Evolutionary conservation across 2,113 vertebrate species (phyloP).

Genomic region (Anthoscopus minutus): DNA sequence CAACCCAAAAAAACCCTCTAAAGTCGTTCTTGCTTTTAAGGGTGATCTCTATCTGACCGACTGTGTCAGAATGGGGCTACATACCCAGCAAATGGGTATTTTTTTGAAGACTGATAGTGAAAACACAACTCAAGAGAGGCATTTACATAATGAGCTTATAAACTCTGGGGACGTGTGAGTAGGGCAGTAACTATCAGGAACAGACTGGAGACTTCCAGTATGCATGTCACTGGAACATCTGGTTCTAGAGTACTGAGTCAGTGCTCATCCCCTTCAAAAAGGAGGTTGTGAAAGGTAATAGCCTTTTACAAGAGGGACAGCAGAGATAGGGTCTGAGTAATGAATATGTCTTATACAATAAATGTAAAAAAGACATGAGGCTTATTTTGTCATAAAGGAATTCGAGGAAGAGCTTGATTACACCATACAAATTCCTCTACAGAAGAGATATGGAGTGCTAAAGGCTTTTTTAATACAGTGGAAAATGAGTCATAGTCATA

Average conservation of each 20-base stretch:
- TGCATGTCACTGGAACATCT: neutral
- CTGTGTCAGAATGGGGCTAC: neutral
- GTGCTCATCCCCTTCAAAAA: neutral
- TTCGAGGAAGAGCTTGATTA: neutral
- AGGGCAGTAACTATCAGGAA: neutral
- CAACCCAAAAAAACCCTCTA: neutral
- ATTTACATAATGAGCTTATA: neutral
- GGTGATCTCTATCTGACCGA: neutral
- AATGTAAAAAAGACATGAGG: neutral
- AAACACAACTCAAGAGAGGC: accelerated
- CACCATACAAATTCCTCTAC: neutral
- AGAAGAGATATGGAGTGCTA: neutral
- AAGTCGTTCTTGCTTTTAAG: neutral
- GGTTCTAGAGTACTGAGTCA: neutral
- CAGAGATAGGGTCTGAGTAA: neutral
- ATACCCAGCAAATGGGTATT: neutral
- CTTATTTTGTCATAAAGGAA: neutral
- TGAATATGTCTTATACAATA: neutral
- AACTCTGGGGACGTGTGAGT: neutral
- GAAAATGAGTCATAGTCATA: neutral
- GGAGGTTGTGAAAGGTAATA: neutral
- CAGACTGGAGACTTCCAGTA: accelerated
- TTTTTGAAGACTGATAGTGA: neutral
- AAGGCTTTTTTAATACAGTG: neutral
- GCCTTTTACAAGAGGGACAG: neutral